Percentiles rank a stretch among this genome's conserved stretches.
Conservation (phyloP, 2,113 vertebrate species). For the Nothoprocta perdicaria region DNA sequence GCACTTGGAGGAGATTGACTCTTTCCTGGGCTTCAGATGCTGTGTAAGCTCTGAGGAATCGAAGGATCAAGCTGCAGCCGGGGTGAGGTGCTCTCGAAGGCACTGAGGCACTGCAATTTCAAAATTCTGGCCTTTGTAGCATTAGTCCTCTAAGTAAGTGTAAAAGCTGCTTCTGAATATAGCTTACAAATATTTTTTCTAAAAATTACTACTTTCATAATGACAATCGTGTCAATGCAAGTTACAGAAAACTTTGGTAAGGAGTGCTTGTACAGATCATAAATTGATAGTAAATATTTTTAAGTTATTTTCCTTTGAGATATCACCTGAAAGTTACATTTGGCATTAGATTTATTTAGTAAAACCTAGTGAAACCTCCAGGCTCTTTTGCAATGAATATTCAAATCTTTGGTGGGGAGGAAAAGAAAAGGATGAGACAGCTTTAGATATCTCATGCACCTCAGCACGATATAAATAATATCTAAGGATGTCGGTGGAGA, state of each 20-base stretch:
- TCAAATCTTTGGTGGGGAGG: neutral
- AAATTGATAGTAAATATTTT: neutral
- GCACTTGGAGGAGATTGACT: neutral
- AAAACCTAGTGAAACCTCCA: neutral
- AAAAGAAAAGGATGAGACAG: neutral
- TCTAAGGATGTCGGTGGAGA: neutral
- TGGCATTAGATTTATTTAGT: neutral
- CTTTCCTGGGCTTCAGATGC: neutral
- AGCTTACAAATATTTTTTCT: neutral
- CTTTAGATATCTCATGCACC: neutral
- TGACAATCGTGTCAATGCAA: neutral
- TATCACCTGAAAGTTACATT: neutral
- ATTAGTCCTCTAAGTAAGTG: neutral
- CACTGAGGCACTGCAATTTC: neutral
- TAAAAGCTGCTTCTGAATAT: neutral
- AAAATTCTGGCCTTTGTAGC: neutral
- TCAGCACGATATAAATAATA: neutral
- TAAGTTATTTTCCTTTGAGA: neutral
- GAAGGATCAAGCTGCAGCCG: fast-evolving
- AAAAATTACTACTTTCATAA: neutral
- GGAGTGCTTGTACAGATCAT: neutral
- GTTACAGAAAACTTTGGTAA: neutral
- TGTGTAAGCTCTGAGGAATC: neutral
- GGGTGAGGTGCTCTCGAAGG: neutral
- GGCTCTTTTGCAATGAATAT: neutral